A percentile compares a stretch with the other conserved stretches of the same genome.
phyloP scores from a whole-genome alignment of 2,113 vertebrate species.

The Nestor notabilis region DNA sequence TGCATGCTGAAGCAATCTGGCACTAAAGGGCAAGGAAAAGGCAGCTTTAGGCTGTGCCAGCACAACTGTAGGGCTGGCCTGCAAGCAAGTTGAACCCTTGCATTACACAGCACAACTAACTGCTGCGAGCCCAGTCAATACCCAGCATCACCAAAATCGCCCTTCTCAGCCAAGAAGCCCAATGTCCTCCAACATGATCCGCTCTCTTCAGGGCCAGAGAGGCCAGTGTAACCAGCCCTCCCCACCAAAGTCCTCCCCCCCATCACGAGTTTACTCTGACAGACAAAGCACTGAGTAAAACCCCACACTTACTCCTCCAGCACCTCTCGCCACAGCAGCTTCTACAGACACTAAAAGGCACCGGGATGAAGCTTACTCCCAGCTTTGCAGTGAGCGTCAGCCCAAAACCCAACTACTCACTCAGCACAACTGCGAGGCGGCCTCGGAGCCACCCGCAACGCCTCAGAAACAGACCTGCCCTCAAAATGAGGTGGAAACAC shows the following conservation, averaged over 20 bases:
- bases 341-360: accelerated
- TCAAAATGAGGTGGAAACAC: accelerated
- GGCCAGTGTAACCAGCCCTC: neutral
- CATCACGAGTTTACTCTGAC: neutral
- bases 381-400: accelerated
- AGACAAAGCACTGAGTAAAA: accelerated
- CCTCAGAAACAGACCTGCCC: neutral
- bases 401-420: neutral
- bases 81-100: accelerated
- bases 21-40: neutral
- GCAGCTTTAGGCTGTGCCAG: neutral
- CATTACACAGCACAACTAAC: neutral
- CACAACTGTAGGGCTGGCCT: neutral
- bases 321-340: neutral
- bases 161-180: neutral
- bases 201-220: too few species aligned
- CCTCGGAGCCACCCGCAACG: accelerated
- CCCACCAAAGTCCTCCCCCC: accelerated
- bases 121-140: neutral
- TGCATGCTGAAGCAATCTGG: neutral
- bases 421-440: accelerated
- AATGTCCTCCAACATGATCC: accelerated
- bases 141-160: neutral
- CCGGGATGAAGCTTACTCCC: too few species aligned
- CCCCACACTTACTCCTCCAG: accelerated